These are phyloP conservation scores for Yponomeuta evonymella DNA, from an alignment of 2,888 invertebrate species.

Conservation along the genomic window DNA sequence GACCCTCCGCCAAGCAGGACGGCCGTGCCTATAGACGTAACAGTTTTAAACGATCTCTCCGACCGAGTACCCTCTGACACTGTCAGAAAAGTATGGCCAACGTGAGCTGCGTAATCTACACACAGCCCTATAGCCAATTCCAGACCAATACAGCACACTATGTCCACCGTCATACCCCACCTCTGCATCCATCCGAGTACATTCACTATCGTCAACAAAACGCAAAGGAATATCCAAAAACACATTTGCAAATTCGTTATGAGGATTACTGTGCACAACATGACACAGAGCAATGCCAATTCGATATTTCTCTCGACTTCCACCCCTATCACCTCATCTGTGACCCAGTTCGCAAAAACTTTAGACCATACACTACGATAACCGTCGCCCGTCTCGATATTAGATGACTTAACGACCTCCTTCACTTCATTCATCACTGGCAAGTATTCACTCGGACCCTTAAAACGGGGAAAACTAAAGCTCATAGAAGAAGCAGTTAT, in stretches of 20 bases:
- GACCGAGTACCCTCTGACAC: slow-evolving; percentile 67
- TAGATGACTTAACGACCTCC: slow-evolving; percentile 69
- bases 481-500: slow-evolving; percentile 78
- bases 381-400: slow-evolving; percentile 77
- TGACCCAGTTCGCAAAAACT: slow-evolving; percentile 84
- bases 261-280: slow-evolving; percentile 84
- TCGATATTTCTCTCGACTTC: slow-evolving; percentile 87
- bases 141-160: slow-evolving; percentile 87
- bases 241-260: slow-evolving; percentile 87
- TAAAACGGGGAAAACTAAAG: slow-evolving; percentile 78
- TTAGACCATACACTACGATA: slow-evolving; percentile 83
- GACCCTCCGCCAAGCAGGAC: slow-evolving; percentile 87
- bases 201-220: slow-evolving; percentile 83
- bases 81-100: slow-evolving; percentile 87
- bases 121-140: slow-evolving; percentile 88
- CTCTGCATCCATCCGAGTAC: slow-evolving; percentile 87
- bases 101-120: slow-evolving; percentile 89
- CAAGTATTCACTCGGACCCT: slow-evolving; percentile 80
- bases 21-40: slow-evolving; percentile 84
- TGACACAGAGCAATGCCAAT: slow-evolving; percentile 85
- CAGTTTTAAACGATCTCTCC: slow-evolving; percentile 78
- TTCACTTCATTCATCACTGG: slow-evolving; percentile 83
- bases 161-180: slow-evolving; percentile 89
- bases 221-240: slow-evolving; percentile 86
- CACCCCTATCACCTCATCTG: slow-evolving; percentile 84